Base-by-base conservation (phyloP, 2,797 vertebrate genomes). In the Babyrousa celebensis region DNA sequence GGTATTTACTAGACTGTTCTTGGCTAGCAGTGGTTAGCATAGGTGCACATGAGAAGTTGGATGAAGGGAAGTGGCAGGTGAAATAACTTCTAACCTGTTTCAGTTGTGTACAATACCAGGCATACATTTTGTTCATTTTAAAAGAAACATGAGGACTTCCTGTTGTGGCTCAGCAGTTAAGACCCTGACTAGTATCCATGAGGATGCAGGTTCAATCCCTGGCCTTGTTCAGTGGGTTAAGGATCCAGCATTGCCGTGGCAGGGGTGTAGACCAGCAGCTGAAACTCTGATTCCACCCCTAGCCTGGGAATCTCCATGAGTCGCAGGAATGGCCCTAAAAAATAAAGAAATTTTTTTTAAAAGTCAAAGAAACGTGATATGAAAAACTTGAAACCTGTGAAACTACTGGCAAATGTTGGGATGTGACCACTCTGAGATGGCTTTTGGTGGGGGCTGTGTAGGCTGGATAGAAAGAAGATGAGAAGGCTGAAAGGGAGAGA, bases 341-440 rank as follows among this genome's bases (percentile, higher is more conserved):
- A 36, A 36, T 36, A 36, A 36, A 36, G 36, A 36, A 36, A 36
- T 36, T 36, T 36, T 36, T 36, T 36, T 36, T 36, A 36, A 36
- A 36, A 36, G 36, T 36, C 36, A 36, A 36, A 36, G 36, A 36
- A 36, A 36, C 4, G 36, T 36, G 40, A 54, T 79, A 48, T 62
- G 70, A 93, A 74, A 75, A 90, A 86, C 29, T 52, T 52, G 32
- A 90, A 75, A 74, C 18, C 27, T 77, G 43, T 88, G 68, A 68
- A 58, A 70, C 91, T 29, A 94, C 17, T 78, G 25, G 43, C 43
- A 84, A 40, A 62, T 29, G 18, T 32, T 36, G 5, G 52, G 14
- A 48, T 68, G 12, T 52, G 40, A 83, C 56, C 70, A 21, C 43
- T 54, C 58, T 86, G 36, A 86, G 71, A 29, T 52, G 29, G 20